Evolutionary conservation across 2,797 vertebrate species (phyloP).

Genomic region (Scolopax bukidnonensis): DNA sequence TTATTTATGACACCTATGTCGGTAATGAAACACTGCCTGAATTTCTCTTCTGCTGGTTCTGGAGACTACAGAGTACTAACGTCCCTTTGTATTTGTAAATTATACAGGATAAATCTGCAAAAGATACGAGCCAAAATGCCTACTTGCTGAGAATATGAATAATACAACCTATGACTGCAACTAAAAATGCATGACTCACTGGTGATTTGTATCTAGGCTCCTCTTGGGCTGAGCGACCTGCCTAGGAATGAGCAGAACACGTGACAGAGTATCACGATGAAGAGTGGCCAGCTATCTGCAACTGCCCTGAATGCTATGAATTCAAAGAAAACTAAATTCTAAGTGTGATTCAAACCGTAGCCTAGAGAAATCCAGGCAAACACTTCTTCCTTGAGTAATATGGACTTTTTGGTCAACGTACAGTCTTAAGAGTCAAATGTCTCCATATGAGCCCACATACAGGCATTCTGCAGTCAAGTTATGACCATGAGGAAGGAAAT

Average conservation of each 20-base stretch:
- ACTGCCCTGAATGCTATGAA: background rate
- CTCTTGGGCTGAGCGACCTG: background rate
- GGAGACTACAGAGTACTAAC: background rate
- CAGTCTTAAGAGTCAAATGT: background rate
- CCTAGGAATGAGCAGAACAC: background rate
- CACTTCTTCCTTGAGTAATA: background rate
- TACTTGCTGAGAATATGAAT: background rate
- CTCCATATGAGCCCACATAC: background rate
- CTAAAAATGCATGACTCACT: background rate
- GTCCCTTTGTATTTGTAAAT: background rate
- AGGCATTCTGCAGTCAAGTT: background rate
- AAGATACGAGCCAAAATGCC: background rate
- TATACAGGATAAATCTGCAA: background rate
- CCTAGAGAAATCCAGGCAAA: background rate
- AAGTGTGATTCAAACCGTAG: background rate
- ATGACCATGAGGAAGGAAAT: background rate
- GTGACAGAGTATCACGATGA: accelerated
- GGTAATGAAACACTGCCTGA: background rate
- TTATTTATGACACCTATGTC: accelerated
- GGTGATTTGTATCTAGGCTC: background rate
- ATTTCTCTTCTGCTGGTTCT: background rate
- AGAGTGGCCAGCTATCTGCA: background rate
- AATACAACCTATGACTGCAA: background rate
- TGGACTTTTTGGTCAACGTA: background rate
- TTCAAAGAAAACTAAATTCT: background rate